Base-by-base conservation (phyloP, 2,113 vertebrate species). In the Mobula hypostoma region DNA sequence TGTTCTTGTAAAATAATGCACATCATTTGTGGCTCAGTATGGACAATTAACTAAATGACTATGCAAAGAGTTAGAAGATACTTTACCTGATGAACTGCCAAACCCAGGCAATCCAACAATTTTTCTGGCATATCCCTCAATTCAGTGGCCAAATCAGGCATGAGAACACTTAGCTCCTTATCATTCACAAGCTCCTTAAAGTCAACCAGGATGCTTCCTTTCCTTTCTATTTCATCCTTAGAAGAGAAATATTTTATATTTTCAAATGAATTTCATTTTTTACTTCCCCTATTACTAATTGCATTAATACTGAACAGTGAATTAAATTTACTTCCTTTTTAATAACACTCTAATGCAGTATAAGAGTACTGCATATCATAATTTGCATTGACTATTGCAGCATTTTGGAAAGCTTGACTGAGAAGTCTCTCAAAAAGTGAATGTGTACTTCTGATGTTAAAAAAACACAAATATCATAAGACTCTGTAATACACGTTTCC, bases 211-310 rank as follows among this genome's bases (percentile, higher is more conserved):
- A 99, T 97, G 94, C 99, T 99, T 95, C 98, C 99, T 95, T 99
- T 98, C 94, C 98, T 98, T 97, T 99, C 99, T 95, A 99, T 98
- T 96, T 99, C 99, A 97, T 99, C 99, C 99, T 99, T 85, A 77
- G 95, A 96, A 96, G 5, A 95, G 14, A 74, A 95, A 94, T 5
- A 94, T 87, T 29, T 88, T 29, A 58, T 5, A 74, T 40, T 83
- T 94, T 56, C 32, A 94, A 72, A 11, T 94, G 17, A 88, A 15
- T 15, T 94, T 83, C 63, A 70, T 27, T 61, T 90, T 29, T 74
- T 94, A 24, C 58, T 63, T 68, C 29, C 56, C 21, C 61, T 61
- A 88, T 63, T 32, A 15, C 14, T 88, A 66, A 66, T 66, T 32
- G 85, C 14, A 19, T 79, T n/a, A 36, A 3, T 32, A 90, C 9